phyloP scores from a whole-genome alignment of 1,140 invertebrate species.

The Drosophila hydei region DNA sequence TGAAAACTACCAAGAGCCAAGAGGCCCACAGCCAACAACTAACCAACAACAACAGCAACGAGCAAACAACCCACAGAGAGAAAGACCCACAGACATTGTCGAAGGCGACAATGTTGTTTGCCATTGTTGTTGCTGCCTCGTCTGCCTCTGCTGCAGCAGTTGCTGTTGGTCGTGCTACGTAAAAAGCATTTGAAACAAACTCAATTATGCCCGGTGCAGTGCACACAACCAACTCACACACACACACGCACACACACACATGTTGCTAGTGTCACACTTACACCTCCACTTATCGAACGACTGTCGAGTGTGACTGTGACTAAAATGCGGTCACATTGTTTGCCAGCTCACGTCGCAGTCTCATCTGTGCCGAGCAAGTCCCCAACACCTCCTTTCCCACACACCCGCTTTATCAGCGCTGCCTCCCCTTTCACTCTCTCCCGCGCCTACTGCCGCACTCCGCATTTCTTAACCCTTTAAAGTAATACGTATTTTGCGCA shows the following conservation, averaged over 20 bases:
- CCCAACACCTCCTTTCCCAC: background rate
- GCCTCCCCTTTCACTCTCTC: background rate
- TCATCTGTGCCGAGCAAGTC: constrained; percentile 11
- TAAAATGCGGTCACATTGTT: constrained; percentile 81
- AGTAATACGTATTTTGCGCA: constrained; percentile 46
- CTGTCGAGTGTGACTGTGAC: constrained; percentile 73
- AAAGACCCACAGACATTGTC: constrained; percentile 23
- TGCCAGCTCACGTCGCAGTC: constrained; percentile 51
- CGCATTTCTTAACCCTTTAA: constrained; percentile 13
- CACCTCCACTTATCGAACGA: constrained; percentile 47
- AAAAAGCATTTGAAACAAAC: constrained; percentile 82
- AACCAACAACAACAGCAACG: constrained; percentile 23
- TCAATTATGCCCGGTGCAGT: constrained; percentile 80
- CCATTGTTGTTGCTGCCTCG: constrained; percentile 44
- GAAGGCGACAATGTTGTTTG: constrained; percentile 63
- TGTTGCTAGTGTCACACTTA: constrained; percentile 17
- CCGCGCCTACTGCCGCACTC: background rate
- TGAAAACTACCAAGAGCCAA: constrained; percentile 77
- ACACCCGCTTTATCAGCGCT: too few species aligned
- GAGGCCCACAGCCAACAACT: constrained; percentile 52
- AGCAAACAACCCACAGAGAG: constrained; percentile 31
- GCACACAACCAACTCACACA: constrained; percentile 57
- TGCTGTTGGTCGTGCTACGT: constrained; percentile 70
- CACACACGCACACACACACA: constrained; percentile 7
- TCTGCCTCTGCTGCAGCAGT: constrained; percentile 25